Evolutionary conservation across 2,797 vertebrate species (phyloP).

Genomic region (Lepus oiostolus): DNA sequence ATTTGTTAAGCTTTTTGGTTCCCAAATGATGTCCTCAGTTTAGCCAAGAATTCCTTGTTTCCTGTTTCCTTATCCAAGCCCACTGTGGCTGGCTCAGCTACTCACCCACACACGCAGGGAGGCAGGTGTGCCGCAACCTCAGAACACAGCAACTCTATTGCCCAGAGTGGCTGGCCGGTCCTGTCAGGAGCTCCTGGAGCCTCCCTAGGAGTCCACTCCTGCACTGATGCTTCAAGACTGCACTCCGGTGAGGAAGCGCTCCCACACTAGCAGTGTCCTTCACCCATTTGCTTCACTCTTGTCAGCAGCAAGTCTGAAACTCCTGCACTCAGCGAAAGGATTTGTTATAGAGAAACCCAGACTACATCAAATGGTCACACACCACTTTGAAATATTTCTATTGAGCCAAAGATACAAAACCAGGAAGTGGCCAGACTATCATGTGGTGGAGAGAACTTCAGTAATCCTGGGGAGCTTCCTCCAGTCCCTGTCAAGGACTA

Average conservation of each 20-base stretch:
- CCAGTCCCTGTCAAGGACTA: constrained; percentile 63
- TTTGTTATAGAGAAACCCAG: constrained; percentile 82
- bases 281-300: constrained; percentile 78
- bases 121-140: not conserved
- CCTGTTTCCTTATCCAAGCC: constrained; percentile 22
- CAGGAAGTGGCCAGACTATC: constrained; percentile 76
- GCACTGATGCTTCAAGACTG: constrained; percentile 28
- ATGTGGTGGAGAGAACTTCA: constrained; percentile 51
- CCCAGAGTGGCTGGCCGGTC: constrained; percentile 5
- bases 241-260: constrained; percentile 64
- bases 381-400: constrained; percentile 75
- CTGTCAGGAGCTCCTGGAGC: not conserved
- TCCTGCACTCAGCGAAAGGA: constrained; percentile 85
- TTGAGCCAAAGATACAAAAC: constrained; percentile 73
- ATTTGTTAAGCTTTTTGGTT: constrained; percentile 81
- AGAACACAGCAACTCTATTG: not conserved
- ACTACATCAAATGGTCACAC: constrained; percentile 65
- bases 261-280: constrained; percentile 60
- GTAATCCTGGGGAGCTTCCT: constrained; percentile 68
- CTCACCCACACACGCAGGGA: not conserved
- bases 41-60: constrained; percentile 69
- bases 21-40: constrained; percentile 81
- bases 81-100: constrained; percentile 55
- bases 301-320: constrained; percentile 78
- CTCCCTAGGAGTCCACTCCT: constrained; percentile 50